Base-by-base conservation (phyloP, 2,888 invertebrate genomes). In the Coremacera marginata region DNA sequence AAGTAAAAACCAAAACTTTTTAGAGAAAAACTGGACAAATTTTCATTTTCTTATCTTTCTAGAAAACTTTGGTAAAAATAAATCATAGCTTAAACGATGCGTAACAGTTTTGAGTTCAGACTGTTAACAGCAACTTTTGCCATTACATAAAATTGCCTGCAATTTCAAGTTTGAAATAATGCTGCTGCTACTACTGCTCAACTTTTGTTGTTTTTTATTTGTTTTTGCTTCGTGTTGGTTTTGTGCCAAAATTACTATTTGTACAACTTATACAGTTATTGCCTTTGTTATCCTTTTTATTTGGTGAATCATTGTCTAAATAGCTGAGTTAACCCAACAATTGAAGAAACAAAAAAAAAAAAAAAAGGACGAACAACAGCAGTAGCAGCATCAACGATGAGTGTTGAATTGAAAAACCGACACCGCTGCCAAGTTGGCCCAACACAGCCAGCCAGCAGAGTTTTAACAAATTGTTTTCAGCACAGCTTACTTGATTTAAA, bases 361-460 rank as follows among this genome's bases (percentile, higher is more conserved):
- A 27, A 60, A 60, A 60, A 60, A 22, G 22, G 25, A 22, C 22
- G 3, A 22, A 19, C 5, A n/a, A 11, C 1, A 57, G 11, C 25
- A 60, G 27, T 27, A 27, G 60, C 22, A 22, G 16, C 16, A 27
- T 27, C 27, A 60, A n/a, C 16, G 51, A 16, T 51, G 68, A 51
- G 68, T 68, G 49, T 49, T 68, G 44, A 27, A 63, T 63, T 63
- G 63, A 63, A 63, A 63, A 63, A 63, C 34, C 27, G n/a, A 34
- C 34, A 34, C n/a, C 5, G 63, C 34, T 63, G 63, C 63, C 63
- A 63, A 63, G 34, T 25, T 60, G 3, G 22, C 3, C 22, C 57
- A 57, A 25, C 57, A 8, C 11, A 60, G 27, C 31, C 5, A 14
- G 27, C 11, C 60, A 60, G 14, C 16, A 27, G 4, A 60, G 14